A percentile compares a stretch with the other conserved stretches of the same genome.
Evolutionary conservation across 1,140 invertebrate species (phyloP).

Genomic region (Zaprionus nigranus): DNA sequence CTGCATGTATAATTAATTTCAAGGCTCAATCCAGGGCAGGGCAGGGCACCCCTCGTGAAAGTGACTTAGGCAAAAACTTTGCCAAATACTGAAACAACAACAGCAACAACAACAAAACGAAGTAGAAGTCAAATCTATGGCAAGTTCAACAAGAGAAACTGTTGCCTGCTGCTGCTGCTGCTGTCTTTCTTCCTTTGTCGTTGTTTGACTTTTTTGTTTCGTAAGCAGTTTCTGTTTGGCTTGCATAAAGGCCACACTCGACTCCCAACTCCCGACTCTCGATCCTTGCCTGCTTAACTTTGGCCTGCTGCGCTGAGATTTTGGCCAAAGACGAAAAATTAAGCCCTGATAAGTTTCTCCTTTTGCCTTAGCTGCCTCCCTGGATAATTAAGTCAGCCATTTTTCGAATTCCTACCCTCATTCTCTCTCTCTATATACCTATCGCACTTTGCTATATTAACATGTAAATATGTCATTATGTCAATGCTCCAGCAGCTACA

Average conservation of each 20-base stretch:
- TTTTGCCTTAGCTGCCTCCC: conserved; percentile 19
- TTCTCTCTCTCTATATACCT: neutral
- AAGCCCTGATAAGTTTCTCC: conserved; percentile 72
- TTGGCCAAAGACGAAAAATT: conserved; percentile 50
- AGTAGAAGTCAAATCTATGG: conserved; percentile 56
- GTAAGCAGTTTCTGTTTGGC: conserved; percentile 77
- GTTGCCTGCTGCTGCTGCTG: conserved; percentile 57
- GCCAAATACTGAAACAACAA: conserved; percentile 65
- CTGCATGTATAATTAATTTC: conserved; percentile 81
- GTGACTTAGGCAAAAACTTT: conserved; percentile 72
- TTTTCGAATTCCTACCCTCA: conserved; percentile 9
- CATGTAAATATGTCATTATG: conserved; percentile 81
- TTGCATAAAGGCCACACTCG: conserved; percentile 34
- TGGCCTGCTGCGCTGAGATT: conserved; percentile 51
- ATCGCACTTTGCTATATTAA: conserved; percentile 50
- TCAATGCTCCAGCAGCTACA: conserved; percentile 25
- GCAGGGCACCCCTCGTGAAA: conserved; percentile 26
- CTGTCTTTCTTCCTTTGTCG: conserved; percentile 33
- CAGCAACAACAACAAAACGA: conserved; percentile 17
- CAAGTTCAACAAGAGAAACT: conserved; percentile 57
- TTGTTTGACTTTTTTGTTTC: conserved; percentile 79
- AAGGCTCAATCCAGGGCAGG: conserved; percentile 32
- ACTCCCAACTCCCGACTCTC: conserved; percentile 16
- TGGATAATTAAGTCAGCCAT: conserved; percentile 57
- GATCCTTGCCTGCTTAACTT: conserved; percentile 66